Evolutionary conservation across 2,797 vertebrate species (phyloP).

Genomic region (Neostethus bicornis): DNA sequence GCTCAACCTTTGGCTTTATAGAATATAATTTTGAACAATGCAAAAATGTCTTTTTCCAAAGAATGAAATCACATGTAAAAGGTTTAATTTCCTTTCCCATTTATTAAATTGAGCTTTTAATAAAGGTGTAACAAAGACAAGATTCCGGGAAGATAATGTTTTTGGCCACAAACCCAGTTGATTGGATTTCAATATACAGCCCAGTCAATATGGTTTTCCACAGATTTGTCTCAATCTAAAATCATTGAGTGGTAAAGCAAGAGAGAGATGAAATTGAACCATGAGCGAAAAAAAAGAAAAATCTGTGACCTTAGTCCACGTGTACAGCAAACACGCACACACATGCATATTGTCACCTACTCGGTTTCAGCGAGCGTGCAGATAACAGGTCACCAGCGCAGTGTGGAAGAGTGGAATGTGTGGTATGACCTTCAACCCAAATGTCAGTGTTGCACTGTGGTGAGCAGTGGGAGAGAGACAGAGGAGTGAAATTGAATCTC

Average conservation of each 20-base stretch:
- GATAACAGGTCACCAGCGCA: constrained; percentile 66
- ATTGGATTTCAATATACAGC: constrained; percentile 66
- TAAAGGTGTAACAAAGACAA: constrained; percentile 23
- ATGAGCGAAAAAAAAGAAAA: constrained; percentile 9
- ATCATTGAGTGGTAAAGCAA: constrained; percentile 62
- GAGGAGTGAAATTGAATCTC: constrained; percentile 70
- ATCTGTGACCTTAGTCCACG: constrained; percentile 30
- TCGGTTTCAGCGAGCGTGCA: constrained; percentile 50
- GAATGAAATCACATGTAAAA: constrained; percentile 19
- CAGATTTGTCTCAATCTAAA: constrained; percentile 69
- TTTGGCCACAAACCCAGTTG: constrained; percentile 40
- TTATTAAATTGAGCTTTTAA: constrained; percentile 30
- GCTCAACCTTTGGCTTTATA: constrained; percentile 12
- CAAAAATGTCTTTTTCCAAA: constrained; percentile 10
- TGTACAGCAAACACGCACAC: constrained; percentile 11
- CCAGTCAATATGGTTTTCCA: constrained; percentile 57
- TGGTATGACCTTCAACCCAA: constrained; percentile 78
- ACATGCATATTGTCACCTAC: constrained; percentile 39
- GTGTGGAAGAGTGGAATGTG: constrained; percentile 72
- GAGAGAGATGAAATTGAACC: constrained; percentile 57
- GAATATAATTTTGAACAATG: constrained; percentile 22
- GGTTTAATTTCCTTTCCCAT: constrained; percentile 10
- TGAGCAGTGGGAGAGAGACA: constrained; percentile 52
- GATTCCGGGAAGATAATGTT: constrained; percentile 28
- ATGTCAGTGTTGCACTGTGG: constrained; percentile 71